A percentile compares a stretch with the other conserved stretches of the same genome.
Conservation (phyloP, 2,797 vertebrate genomes). For the Chromobotia macracanthus region DNA sequence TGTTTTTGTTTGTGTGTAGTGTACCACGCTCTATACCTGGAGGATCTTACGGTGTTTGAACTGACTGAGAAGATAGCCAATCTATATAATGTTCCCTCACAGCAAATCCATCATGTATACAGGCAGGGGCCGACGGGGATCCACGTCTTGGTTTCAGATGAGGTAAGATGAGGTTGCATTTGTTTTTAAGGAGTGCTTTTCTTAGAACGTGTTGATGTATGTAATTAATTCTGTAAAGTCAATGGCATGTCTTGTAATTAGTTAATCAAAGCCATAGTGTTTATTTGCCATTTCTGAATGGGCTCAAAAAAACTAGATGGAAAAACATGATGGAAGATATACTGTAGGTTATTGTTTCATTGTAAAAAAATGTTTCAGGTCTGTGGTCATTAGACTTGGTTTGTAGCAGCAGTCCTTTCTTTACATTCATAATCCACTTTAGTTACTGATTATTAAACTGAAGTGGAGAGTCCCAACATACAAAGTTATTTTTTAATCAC, state of each 20-base stretch:
- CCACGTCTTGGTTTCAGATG: conserved; percentile 73
- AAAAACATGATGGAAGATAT: too few relatives aligned
- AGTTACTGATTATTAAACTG: conserved; percentile 77
- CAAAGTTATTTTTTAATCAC: background rate
- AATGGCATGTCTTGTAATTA: too few relatives aligned
- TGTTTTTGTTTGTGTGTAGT: conserved; percentile 60
- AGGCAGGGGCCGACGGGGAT: conserved; percentile 71
- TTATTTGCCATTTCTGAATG: too few relatives aligned
- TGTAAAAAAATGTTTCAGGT: background rate
- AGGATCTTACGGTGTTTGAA: conserved; percentile 73
- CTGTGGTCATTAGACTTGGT: background rate
- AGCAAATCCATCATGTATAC: conserved; percentile 75
- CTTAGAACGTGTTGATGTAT: too few relatives aligned
- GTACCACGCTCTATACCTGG: conserved; percentile 77
- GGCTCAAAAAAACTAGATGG: too few relatives aligned
- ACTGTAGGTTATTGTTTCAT: too few relatives aligned
- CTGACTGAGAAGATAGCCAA: conserved; percentile 75
- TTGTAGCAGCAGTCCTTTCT: background rate
- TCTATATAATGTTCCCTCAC: conserved; percentile 71
- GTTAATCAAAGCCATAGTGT: too few relatives aligned
- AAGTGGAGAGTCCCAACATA: background rate
- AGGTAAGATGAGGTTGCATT: conserved; percentile 63
- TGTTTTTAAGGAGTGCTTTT: background rate
- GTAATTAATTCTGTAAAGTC: too few relatives aligned
- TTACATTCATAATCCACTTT: conserved; percentile 35